Conservation (phyloP, 2,797 vertebrate species). For the Falco naumanni region DNA sequence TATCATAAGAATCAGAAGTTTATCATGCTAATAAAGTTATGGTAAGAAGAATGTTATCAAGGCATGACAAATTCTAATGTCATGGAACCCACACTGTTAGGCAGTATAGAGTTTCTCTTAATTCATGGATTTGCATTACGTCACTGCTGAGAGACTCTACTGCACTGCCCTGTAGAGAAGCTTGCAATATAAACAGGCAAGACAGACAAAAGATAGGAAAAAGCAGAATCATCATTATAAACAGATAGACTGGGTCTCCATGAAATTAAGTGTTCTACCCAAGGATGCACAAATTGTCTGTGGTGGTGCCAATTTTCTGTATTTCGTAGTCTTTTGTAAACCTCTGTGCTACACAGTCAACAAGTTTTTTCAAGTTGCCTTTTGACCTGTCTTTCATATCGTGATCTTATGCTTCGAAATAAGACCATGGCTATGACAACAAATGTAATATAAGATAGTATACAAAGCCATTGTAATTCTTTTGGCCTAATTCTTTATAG, state of each 20-base stretch:
- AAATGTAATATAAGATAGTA: slow-evolving; percentile 42
- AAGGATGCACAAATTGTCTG: neutral
- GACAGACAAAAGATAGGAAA: neutral
- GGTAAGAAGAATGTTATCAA: slow-evolving; percentile 7
- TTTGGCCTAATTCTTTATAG: slow-evolving; percentile 32
- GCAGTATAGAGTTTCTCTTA: neutral
- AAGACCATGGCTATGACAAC: slow-evolving; percentile 31
- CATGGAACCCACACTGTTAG: neutral
- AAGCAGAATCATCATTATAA: neutral
- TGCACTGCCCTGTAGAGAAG: neutral
- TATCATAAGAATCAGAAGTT: neutral
- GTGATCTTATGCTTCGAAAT: slow-evolving; percentile 7
- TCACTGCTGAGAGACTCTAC: neutral
- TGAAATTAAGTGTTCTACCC: neutral
- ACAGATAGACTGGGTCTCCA: neutral
- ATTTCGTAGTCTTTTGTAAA: slow-evolving; percentile 10
- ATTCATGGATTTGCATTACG: neutral
- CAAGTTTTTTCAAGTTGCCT: slow-evolving; percentile 39
- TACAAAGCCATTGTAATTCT: neutral
- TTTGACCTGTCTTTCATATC: slow-evolving; percentile 2
- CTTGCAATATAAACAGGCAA: neutral
- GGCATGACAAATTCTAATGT: slow-evolving; percentile 17
- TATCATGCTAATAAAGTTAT: neutral
- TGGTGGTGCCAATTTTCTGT: neutral
- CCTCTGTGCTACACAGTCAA: neutral